Percentiles rank a stretch among this genome's conserved stretches.
These are phyloP conservation scores for Apamea sordens DNA, from an alignment of 2,888 invertebrate genomes.

Conservation along the genomic window DNA sequence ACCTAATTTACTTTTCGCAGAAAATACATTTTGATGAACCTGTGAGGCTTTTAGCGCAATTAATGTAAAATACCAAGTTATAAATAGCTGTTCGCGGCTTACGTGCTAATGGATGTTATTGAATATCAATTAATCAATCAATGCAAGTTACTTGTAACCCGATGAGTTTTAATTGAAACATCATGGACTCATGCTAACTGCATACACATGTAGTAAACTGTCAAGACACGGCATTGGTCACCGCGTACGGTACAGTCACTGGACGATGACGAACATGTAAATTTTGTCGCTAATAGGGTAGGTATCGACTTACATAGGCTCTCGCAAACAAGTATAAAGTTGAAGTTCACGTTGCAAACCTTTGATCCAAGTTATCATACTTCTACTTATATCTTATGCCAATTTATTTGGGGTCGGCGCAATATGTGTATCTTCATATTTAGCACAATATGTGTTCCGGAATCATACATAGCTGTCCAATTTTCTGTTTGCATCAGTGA, in stretches of 20 bases:
- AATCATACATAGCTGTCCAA: slow-evolving; percentile 10
- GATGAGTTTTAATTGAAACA: slow-evolving; percentile 47
- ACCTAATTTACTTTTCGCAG: slow-evolving; percentile 45
- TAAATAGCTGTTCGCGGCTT: slow-evolving; percentile 34
- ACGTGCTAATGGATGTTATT: slow-evolving; percentile 51
- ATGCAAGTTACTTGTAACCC: slow-evolving; percentile 24
- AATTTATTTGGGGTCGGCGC: neutral
- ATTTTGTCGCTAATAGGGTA: slow-evolving; percentile 27
- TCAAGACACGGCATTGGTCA: slow-evolving; percentile 54
- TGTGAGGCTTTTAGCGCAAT: slow-evolving; percentile 34
- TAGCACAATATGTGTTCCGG: neutral
- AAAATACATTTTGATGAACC: slow-evolving; percentile 47
- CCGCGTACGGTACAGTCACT: slow-evolving; percentile 42
- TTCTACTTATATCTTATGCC: neutral
- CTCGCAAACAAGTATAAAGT: neutral
- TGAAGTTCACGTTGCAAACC: slow-evolving; percentile 17
- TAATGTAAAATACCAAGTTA: slow-evolving; percentile 42
- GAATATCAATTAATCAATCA: slow-evolving; percentile 53
- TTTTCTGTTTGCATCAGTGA: slow-evolving; percentile 24
- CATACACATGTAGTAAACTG: slow-evolving; percentile 36
- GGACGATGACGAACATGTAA: slow-evolving; percentile 47
- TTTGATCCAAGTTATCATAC: neutral
- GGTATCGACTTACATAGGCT: slow-evolving; percentile 33
- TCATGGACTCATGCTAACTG: slow-evolving; percentile 27
- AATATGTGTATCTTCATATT: neutral